These are phyloP conservation scores for Nematopogon swammerdamellus DNA, from an alignment of 2,888 invertebrate species.

Conservation along the genomic window DNA sequence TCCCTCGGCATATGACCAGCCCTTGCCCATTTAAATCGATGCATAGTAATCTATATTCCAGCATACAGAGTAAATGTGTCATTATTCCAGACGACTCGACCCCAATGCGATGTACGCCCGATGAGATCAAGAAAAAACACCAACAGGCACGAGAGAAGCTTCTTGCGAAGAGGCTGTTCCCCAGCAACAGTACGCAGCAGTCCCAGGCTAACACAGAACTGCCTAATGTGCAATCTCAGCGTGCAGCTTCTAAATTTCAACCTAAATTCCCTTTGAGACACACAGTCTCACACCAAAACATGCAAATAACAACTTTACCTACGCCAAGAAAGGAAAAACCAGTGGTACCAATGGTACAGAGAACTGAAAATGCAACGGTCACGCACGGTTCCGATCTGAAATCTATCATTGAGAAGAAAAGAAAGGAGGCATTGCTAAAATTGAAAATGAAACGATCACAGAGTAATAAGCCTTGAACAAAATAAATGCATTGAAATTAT, in stretches of 20 bases:
- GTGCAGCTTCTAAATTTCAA: slow-evolving; percentile 21
- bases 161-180: slow-evolving; percentile 45
- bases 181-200: slow-evolving; percentile 25
- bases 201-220: slow-evolving; percentile 10
- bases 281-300: not conserved
- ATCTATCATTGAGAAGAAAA: slow-evolving; percentile 40
- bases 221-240: slow-evolving; percentile 1
- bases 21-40: no score
- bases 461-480: no score
- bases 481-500: no score
- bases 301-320: slow-evolving; percentile 2
- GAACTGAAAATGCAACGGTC: slow-evolving; percentile 8
- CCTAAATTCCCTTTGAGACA: slow-evolving; percentile 18
- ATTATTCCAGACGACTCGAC: slow-evolving; percentile 21
- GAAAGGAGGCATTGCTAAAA: slow-evolving; percentile 45
- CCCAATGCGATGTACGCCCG: slow-evolving; percentile 49
- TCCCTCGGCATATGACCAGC: no score
- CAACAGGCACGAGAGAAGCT: slow-evolving; percentile 58
- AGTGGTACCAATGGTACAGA: slow-evolving; percentile 2
- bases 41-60: no score
- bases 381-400: slow-evolving; percentile 22
- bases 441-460: slow-evolving; percentile 18
- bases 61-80: no score
- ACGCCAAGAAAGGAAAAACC: slow-evolving; percentile 2
- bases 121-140: slow-evolving; percentile 62